Evolutionary conservation across 1,140 invertebrate species (phyloP), one percentile per base, ranked within the genome.

Genomic region (Danaus plexippus): DNA sequence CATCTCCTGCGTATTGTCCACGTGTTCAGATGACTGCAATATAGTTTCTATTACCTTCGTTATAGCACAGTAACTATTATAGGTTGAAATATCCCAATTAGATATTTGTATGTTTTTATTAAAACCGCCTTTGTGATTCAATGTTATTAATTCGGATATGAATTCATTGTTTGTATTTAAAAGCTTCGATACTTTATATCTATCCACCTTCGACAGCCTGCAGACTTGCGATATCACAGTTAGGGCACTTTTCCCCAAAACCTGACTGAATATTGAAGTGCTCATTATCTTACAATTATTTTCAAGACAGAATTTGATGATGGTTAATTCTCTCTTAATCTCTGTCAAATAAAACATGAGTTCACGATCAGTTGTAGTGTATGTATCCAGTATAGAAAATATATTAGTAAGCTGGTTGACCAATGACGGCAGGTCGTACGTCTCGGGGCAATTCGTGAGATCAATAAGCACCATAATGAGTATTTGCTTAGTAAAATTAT

Each of bases 201-300:
- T 72, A 60, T 88, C 85, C 41, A 88, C 66, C 71, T 79, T 83
- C 40, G 87, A 82, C 7, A 88, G 69, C 58, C 80, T 77, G 60
- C 87, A 88, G 9, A 81, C 81, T 70, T 88, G 85, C n/a, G 87
- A 88, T 74, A 88, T 83, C 8, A 87, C 73, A 55, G 84, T 85
- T 41, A 88, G 59, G 48, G 87, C 84, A 69, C 87, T 88, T 56
- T 84, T 77, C 44, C 75, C 68, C 57, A 85, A 61, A 10, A 87
- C 68, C 65, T 87, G 83, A 56, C 69, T 85, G 59, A 85, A 85
- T 61, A 85, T 83, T 49, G 80, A 76, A 51, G 80, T 81, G 11
- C 75, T 78, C 77, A 85, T 73, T 54, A 85, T 77, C 74, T 88
- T 84, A 57, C 82, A 84, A 64, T 87, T 80, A 55, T 87, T 87